Percentiles rank a stretch among this genome's conserved stretches.
These are phyloP conservation scores for Aquatica leii DNA, from an alignment of 2,888 invertebrate species.

Conservation along the genomic window DNA sequence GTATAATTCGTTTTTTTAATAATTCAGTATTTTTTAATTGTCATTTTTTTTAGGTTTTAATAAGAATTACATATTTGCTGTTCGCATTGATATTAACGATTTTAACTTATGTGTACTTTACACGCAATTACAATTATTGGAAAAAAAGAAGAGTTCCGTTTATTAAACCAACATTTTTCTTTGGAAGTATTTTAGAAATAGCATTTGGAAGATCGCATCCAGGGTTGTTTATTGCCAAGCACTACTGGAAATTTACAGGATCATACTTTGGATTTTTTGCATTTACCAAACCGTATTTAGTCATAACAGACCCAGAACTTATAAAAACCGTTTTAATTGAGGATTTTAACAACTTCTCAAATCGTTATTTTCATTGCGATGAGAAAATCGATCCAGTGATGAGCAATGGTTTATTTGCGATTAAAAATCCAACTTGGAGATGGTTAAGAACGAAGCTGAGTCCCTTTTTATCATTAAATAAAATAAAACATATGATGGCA, in stretches of 20 bases:
- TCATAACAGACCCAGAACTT: constrained; percentile 59
- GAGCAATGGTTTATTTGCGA: constrained; percentile 56
- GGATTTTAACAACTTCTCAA: constrained; percentile 60
- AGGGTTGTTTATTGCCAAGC: constrained; percentile 45
- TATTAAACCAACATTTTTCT: constrained; percentile 50
- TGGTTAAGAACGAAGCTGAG: constrained; percentile 61
- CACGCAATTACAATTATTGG: constrained; percentile 54
- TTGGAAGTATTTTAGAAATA: constrained; percentile 54
- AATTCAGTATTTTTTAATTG: too few species aligned
- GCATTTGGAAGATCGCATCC: constrained; percentile 47
- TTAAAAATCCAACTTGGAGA: constrained; percentile 63
- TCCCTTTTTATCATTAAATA: constrained; percentile 63
- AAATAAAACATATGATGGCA: constrained; percentile 60
- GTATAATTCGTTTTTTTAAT: too few species aligned
- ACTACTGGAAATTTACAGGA: constrained; percentile 46
- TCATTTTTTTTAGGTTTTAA: too few species aligned
- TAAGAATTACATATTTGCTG: too few species aligned
- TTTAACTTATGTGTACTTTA: too few species aligned
- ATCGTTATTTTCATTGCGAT: constrained; percentile 58
- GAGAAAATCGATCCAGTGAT: constrained; percentile 57
- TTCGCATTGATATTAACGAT: too few species aligned
- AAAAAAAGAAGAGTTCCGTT: constrained; percentile 52
- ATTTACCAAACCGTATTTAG: constrained; percentile 58
- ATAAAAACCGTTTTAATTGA: constrained; percentile 59
- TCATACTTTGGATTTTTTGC: constrained; percentile 59